Evolutionary conservation across 2,888 invertebrate species (phyloP).

Genomic region (Macaria notata): DNA sequence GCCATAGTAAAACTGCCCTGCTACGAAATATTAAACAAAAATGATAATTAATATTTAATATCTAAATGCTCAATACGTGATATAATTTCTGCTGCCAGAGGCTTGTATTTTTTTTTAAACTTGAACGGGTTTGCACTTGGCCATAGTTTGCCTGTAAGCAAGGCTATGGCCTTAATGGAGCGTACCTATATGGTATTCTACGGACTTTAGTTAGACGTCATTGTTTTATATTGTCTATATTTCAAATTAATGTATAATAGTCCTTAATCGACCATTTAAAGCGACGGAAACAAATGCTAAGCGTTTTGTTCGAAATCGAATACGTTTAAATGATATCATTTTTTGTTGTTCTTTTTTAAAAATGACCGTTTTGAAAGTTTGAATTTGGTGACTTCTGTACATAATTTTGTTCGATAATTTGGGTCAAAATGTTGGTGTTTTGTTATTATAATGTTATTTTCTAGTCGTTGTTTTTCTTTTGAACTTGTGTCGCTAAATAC

Average conservation of each 20-base stretch:
- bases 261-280: slow-evolving; percentile 66
- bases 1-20: no score
- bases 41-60: no score
- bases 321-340: slow-evolving; percentile 51
- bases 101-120: no score
- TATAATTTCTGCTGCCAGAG: no score
- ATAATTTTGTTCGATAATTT: slow-evolving; percentile 30
- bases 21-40: no score
- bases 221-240: no score
- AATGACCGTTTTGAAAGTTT: slow-evolving; percentile 39
- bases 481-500: slow-evolving; percentile 20
- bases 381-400: slow-evolving; percentile 14
- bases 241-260: slow-evolving; percentile 49
- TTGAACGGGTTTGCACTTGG: no score
- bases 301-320: slow-evolving; percentile 66
- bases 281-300: slow-evolving; percentile 59
- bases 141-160: no score
- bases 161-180: no score
- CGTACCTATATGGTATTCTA: no score
- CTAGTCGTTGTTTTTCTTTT: slow-evolving; percentile 27
- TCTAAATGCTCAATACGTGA: no score
- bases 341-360: slow-evolving; percentile 41
- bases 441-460: slow-evolving; percentile 17
- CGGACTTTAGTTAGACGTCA: no score
- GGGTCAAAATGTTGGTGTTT: slow-evolving; percentile 27